Conservation (phyloP, 2,113 vertebrate genomes). For the Scopus umbretta region DNA sequence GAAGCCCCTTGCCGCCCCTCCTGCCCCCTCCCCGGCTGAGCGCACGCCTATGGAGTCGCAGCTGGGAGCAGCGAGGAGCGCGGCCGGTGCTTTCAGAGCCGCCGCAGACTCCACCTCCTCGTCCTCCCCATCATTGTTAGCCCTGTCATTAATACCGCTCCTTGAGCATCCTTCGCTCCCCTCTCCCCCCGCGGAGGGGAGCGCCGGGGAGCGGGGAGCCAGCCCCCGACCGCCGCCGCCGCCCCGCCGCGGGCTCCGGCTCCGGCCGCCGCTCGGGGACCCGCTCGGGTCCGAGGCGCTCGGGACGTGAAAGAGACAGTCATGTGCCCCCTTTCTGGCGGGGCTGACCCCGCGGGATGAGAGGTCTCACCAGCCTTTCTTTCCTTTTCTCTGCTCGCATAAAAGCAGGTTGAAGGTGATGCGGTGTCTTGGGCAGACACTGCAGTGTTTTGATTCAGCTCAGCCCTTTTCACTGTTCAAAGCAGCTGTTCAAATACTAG, state of each 20-base stretch:
- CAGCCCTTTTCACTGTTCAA: slow-evolving; percentile 75
- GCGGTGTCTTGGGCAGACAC: slow-evolving; percentile 66
- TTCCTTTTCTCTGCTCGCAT: slow-evolving; percentile 50
- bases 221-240: not conserved
- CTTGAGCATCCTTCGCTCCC: slow-evolving; percentile 2
- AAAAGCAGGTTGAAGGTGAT: slow-evolving; percentile 70
- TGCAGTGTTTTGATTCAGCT: slow-evolving; percentile 74
- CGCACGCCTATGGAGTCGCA: slow-evolving; percentile 12
- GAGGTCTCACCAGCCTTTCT: slow-evolving; percentile 48
- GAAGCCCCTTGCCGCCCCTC: not conserved
- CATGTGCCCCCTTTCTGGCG: slow-evolving; percentile 9
- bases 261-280: not conserved
- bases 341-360: slow-evolving; percentile 42
- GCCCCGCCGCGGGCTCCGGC: not conserved
- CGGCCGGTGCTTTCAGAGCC: not conserved
- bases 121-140: not conserved
- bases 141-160: slow-evolving; percentile 47
- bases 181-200: not conserved
- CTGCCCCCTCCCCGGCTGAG: slow-evolving; percentile 25
- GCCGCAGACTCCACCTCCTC: slow-evolving; percentile 42
- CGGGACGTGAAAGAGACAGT: slow-evolving; percentile 31
- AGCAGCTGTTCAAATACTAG: slow-evolving; percentile 78
- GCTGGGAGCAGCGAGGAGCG: slow-evolving; percentile 9
- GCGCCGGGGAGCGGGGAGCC: not conserved
- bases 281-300: not conserved